Percentiles rank a stretch among this genome's conserved stretches.
Evolutionary conservation across 2,113 vertebrate genomes (phyloP).

Genomic region (Onychostoma macrolepis): DNA sequence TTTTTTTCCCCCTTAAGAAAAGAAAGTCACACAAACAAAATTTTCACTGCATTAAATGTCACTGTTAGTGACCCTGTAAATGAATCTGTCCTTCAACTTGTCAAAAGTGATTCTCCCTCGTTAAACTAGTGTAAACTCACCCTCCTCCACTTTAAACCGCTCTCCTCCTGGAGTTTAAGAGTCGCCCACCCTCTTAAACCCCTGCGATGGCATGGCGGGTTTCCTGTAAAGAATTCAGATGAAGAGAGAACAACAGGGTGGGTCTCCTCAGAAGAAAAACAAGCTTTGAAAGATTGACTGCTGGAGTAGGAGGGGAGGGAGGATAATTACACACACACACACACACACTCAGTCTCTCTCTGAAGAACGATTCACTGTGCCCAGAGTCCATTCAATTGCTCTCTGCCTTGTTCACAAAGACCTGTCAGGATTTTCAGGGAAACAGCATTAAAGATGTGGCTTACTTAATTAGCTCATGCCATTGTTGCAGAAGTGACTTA

Average conservation of each 20-base stretch:
- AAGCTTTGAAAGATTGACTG: constrained; percentile 61
- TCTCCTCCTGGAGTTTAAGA: constrained; percentile 35
- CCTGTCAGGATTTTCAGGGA: constrained; percentile 73
- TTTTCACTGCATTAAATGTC: background rate
- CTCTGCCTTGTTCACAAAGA: constrained; percentile 76
- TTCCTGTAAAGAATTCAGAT: constrained; percentile 52
- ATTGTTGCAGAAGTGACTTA: constrained; percentile 66
- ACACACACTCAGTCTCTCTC: constrained; percentile 49
- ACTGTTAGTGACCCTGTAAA: background rate
- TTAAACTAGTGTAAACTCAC: constrained; percentile 3
- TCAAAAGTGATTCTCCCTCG: constrained; percentile 12
- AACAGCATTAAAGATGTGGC: constrained; percentile 73
- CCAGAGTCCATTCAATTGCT: constrained; percentile 74
- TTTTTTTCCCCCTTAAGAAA: background rate
- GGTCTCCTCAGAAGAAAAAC: constrained; percentile 60
- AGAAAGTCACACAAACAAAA: background rate
- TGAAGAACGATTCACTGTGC: constrained; percentile 64
- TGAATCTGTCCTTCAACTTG: constrained; percentile 10
- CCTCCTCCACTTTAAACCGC: background rate
- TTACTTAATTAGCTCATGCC: constrained; percentile 67
- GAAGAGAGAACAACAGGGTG: constrained; percentile 57
- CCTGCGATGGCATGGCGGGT: constrained; percentile 34
- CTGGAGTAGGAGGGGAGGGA: constrained; percentile 44
- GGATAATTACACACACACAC: constrained; percentile 53
- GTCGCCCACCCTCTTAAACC: constrained; percentile 24